A percentile compares a stretch with the other conserved stretches of the same genome.
phyloP scores from a whole-genome alignment of 2,888 invertebrate genomes.

The Meganola albula region DNA sequence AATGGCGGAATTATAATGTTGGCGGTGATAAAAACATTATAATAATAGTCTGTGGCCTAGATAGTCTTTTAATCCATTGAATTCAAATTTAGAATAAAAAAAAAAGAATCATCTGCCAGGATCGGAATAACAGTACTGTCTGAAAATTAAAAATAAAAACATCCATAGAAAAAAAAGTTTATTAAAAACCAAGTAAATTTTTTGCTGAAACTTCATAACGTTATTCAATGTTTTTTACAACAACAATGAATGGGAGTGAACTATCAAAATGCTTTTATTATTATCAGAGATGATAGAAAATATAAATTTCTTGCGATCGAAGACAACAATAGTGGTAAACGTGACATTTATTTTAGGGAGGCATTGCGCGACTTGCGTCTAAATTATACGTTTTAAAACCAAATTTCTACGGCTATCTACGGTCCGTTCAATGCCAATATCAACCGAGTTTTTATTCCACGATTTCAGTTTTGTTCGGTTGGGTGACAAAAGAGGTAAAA shows the following conservation, averaged over 20 bases:
- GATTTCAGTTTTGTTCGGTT: conserved; percentile 68
- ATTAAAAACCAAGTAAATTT: conserved; percentile 3
- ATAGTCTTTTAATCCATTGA: no score
- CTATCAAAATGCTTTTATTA: conserved; percentile 28
- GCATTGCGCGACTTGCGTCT: conserved; percentile 34
- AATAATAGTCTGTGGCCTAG: no score
- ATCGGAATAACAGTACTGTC: no score
- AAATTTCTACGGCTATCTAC: conserved; percentile 60
- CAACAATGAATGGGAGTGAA: conserved; percentile 23
- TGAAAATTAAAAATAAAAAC: no score
- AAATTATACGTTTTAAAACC: conserved; percentile 46
- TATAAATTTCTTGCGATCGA: conserved; percentile 32
- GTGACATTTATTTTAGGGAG: conserved; percentile 43
- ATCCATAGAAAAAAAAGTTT: conserved; percentile 4
- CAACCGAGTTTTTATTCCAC: conserved; percentile 68
- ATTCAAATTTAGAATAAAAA: no score
- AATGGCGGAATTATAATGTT: no score
- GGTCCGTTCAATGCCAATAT: conserved; percentile 68
- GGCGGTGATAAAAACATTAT: no score
- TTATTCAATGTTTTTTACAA: conserved; percentile 10
- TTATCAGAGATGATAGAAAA: conserved; percentile 26
- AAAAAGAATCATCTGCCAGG: no score
- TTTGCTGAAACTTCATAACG: conserved; percentile 2
- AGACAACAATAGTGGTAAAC: conserved; percentile 29
- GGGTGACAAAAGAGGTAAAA: conserved; percentile 69